Conservation (phyloP, 30 jellyfish, hydroid and myxozoan genomes). For the Calvadosia cruxmelitensis region DNA sequence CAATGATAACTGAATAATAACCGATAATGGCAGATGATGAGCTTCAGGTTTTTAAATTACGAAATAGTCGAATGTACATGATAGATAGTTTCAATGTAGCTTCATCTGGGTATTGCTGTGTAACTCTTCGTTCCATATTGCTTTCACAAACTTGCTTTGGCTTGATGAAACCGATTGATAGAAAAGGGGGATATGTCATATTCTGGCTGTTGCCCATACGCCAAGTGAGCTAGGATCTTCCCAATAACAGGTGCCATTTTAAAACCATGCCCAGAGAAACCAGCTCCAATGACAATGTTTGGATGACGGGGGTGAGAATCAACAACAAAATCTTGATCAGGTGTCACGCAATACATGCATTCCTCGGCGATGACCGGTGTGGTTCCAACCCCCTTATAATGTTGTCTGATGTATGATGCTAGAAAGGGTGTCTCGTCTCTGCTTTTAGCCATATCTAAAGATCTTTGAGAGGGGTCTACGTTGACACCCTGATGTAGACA, state of each 20-base stretch:
- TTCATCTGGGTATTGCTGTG: no score
- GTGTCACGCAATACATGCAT: constrained; percentile 76
- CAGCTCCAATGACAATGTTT: constrained; percentile 74
- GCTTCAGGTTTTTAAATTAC: no score
- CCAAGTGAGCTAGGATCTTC: constrained; percentile 56
- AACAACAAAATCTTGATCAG: constrained; percentile 56
- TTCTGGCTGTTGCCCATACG: constrained; percentile 23
- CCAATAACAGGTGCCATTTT: constrained; percentile 87
- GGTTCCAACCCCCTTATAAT: constrained; percentile 31
- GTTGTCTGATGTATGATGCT: constrained; percentile 17
- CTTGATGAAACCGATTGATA: constrained; percentile 29
- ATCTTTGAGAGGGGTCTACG: no score
- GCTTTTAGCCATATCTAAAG: constrained; percentile 23
- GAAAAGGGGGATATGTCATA: constrained; percentile 58
- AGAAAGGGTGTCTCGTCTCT: constrained; percentile 16
- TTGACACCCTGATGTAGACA: no score
- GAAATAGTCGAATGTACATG: no score
- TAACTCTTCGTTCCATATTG: no score
- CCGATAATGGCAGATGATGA: no score
- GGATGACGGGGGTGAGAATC: constrained; percentile 48
- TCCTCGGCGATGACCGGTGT: constrained; percentile 58
- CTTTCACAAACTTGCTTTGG: no score
- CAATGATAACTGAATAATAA: no score
- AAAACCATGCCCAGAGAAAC: constrained; percentile 84
- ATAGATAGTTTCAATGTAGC: no score